Conservation (phyloP, 2,797 vertebrate species). For the Pelochelys cantorii region DNA sequence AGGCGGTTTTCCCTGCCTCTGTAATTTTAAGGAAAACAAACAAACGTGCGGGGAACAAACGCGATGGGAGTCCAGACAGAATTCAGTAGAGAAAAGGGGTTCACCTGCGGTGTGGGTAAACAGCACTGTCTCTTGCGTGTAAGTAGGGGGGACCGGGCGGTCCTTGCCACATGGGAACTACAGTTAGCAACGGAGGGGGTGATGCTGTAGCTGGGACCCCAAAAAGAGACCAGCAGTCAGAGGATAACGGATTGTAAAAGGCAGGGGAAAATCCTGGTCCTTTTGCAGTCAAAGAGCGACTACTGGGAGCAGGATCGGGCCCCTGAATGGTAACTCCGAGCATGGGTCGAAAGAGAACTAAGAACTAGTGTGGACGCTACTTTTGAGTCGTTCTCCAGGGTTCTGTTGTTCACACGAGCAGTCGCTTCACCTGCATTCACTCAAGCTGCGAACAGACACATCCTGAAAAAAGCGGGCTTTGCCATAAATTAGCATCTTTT, state of each 20-base stretch:
- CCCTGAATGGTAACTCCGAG: background rate
- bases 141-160: background rate
- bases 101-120: conserved; percentile 59
- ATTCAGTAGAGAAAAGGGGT: background rate
- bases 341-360: background rate
- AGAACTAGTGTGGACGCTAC: background rate
- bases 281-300: background rate
- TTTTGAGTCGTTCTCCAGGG: background rate
- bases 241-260: background rate
- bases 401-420: background rate
- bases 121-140: conserved; percentile 1
- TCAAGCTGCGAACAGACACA: background rate
- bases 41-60: conserved; percentile 70
- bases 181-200: background rate
- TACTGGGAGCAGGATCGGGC: background rate
- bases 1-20: conserved; percentile 85
- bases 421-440: background rate
- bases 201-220: background rate
- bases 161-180: no score
- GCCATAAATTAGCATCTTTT: conserved; percentile 14
- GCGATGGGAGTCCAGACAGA: conserved; percentile 65
- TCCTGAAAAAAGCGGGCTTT: background rate
- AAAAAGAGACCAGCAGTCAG: background rate
- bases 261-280: background rate
- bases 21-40: conserved; percentile 85